phyloP scores from a whole-genome alignment of 2,113 vertebrate genomes.

The Hippocampus guttulatus region DNA sequence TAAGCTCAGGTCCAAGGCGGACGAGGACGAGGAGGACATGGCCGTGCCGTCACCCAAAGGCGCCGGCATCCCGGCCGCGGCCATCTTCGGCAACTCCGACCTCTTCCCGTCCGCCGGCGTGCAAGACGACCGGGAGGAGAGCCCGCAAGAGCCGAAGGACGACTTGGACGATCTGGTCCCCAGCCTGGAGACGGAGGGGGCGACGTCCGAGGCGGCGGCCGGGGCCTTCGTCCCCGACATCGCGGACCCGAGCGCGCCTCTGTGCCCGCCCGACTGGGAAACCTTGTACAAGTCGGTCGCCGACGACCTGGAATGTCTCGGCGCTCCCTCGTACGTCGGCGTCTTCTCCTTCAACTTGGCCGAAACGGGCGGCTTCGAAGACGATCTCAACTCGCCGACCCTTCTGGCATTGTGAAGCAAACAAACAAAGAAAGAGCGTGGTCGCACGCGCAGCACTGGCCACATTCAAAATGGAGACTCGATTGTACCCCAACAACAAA shows the following conservation, averaged over 20 bases:
- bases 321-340: constrained; percentile 74
- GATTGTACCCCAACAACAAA: no score
- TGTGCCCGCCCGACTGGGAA: constrained; percentile 92
- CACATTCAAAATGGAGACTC: no score
- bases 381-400: constrained; percentile 90
- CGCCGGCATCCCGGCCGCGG: constrained; percentile 62
- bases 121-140: constrained; percentile 77
- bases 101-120: constrained; percentile 71
- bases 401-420: constrained; percentile 72
- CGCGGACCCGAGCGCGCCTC: constrained; percentile 80
- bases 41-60: constrained; percentile 72
- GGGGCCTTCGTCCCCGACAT: constrained; percentile 89
- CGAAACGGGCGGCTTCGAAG: constrained; percentile 82
- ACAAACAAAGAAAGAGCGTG: constrained; percentile 19
- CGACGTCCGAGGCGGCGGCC: constrained; percentile 64
- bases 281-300: constrained; percentile 81
- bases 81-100: constrained; percentile 74
- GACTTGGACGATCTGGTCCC: constrained; percentile 78
- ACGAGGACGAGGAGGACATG: constrained; percentile 24
- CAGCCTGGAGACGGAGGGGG: constrained; percentile 68
- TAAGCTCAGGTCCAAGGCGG: constrained; percentile 66
- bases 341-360: constrained; percentile 88
- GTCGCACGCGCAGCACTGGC: no score
- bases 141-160: constrained; percentile 56
- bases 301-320: constrained; percentile 82